Evolutionary conservation across 2,888 invertebrate genomes (phyloP).

Genomic region (Cheilosia urbana): DNA sequence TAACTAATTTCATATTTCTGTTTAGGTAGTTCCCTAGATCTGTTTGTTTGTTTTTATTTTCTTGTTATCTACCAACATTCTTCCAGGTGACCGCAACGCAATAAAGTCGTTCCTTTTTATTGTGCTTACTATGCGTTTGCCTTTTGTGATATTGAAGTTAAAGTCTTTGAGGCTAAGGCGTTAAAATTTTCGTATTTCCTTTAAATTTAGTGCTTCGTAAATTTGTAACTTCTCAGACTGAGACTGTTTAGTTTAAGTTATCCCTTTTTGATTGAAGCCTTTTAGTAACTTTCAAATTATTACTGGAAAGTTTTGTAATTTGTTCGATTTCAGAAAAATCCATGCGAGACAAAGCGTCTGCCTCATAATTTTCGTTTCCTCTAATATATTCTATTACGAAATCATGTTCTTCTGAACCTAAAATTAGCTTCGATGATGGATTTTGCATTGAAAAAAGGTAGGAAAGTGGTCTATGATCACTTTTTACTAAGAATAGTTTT

Average conservation of each 20-base stretch:
- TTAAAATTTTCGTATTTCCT: background rate
- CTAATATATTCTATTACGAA: background rate
- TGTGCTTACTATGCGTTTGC: background rate
- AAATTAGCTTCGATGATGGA: background rate
- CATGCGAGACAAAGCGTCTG: background rate
- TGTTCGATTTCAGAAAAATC: slow-evolving; percentile 6
- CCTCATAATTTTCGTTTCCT: slow-evolving; percentile 45
- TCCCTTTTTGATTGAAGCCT: background rate
- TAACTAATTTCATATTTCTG: too few relatives aligned
- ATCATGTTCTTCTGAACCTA: slow-evolving; percentile 15
- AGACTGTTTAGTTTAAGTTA: background rate
- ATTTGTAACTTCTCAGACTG: background rate
- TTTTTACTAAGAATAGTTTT: background rate
- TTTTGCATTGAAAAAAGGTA: background rate
- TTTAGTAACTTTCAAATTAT: slow-evolving; percentile 28
- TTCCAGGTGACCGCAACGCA: too few relatives aligned
- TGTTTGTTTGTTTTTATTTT: too few relatives aligned
- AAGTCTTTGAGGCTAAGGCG: background rate
- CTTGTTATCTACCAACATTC: too few relatives aligned
- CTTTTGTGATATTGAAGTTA: background rate
- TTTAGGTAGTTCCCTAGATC: too few relatives aligned
- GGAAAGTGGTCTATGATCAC: background rate
- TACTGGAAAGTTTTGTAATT: slow-evolving; percentile 9
- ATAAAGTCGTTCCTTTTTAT: too few relatives aligned
- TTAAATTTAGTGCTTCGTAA: background rate